These are phyloP conservation scores for Caenorhabditis angaria DNA, from an alignment of 2,888 invertebrate species.

Conservation along the genomic window DNA sequence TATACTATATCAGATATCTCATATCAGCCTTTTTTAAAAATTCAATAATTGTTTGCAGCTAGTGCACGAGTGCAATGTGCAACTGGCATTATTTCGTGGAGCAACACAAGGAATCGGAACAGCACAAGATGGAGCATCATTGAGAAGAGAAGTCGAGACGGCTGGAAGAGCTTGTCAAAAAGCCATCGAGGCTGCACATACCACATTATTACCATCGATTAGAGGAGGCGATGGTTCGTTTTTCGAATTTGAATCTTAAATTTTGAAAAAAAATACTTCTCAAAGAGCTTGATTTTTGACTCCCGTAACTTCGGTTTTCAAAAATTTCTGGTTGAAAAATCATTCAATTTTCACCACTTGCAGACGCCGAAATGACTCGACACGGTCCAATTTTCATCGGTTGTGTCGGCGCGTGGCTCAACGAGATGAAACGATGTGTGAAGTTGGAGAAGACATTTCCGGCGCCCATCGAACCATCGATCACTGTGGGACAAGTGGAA, in stretches of 20 bases:
- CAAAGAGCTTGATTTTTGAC: background rate
- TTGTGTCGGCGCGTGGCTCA: conserved; percentile 66
- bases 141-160: conserved; percentile 62
- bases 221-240: conserved; percentile 63
- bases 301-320: background rate
- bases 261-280: conserved; percentile 4
- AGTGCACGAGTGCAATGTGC: conserved; percentile 72
- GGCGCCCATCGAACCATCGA: conserved; percentile 57
- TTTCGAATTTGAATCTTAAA: background rate
- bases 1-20: too few species aligned
- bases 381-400: conserved; percentile 72
- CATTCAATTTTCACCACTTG: too few species aligned
- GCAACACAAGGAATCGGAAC: conserved; percentile 70
- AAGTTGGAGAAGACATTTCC: conserved; percentile 63
- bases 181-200: conserved; percentile 69
- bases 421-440: conserved; percentile 70
- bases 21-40: too few species aligned
- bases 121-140: conserved; percentile 57
- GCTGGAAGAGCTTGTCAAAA: conserved; percentile 65
- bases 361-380: conserved; percentile 68
- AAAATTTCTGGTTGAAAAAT: background rate
- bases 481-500: conserved; percentile 49
- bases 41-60: conserved; percentile 61
- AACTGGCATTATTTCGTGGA: conserved; percentile 70
- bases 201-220: conserved; percentile 69